Percentiles rank a stretch among this genome's conserved stretches.
phyloP scores from a whole-genome alignment of 35 echinoderm and acorn worm species.

The Lytechinus pictus region DNA sequence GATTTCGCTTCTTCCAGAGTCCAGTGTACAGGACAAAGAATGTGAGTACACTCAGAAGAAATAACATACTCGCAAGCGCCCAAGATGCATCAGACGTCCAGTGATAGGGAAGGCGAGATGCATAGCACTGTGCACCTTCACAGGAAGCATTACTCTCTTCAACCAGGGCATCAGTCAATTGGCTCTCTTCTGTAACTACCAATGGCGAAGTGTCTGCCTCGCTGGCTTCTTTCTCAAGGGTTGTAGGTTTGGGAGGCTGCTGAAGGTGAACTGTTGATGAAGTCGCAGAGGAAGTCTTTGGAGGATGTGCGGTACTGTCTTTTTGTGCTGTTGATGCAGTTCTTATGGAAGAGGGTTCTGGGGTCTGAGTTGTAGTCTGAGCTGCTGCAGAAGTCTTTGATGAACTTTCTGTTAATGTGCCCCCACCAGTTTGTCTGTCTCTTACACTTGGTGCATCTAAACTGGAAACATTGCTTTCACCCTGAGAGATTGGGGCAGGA shows the following conservation, averaged over 20 bases:
- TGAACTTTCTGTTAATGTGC: neutral
- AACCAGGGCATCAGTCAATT: neutral
- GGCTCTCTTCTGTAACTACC: neutral
- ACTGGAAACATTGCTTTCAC: neutral
- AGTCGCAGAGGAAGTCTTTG: neutral
- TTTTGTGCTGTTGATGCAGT: neutral
- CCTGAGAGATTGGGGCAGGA: neutral
- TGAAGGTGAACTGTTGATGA: neutral
- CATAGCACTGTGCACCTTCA: constrained; percentile 32
- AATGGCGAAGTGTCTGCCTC: neutral
- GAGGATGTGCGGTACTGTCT: neutral
- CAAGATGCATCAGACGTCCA: constrained; percentile 54
- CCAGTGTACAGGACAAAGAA: constrained; percentile 74
- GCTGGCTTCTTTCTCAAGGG: neutral
- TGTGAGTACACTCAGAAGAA: constrained; percentile 62
- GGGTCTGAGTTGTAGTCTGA: neutral
- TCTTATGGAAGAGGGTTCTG: neutral
- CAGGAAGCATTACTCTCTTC: constrained; percentile 20
- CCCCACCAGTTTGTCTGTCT: neutral
- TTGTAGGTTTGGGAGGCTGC: neutral
- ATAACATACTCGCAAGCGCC: constrained; percentile 69
- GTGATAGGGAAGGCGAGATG: constrained; percentile 62
- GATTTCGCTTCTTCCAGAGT: constrained; percentile 78
- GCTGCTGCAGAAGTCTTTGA: neutral
- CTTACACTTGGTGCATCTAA: neutral